phyloP scores from a whole-genome alignment of 2,888 invertebrate genomes.

The Agelastica alni region DNA sequence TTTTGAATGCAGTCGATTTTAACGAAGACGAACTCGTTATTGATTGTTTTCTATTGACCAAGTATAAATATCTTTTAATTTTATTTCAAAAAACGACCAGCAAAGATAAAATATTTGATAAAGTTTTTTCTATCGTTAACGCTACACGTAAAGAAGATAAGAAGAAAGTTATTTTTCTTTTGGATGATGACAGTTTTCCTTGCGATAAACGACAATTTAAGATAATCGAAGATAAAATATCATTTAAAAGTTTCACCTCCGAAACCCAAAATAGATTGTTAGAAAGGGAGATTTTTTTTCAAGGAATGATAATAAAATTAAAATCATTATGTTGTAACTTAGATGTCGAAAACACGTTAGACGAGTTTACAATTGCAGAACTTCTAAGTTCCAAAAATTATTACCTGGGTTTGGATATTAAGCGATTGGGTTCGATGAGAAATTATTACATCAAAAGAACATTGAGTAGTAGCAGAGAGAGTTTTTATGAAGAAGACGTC shows the following conservation, averaged over 20 bases:
- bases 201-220: neutral
- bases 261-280: slow-evolving; percentile 1
- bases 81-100: neutral
- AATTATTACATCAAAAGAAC: slow-evolving; percentile 10
- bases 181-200: too few relatives aligned
- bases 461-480: neutral
- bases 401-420: neutral
- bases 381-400: neutral
- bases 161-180: slow-evolving; percentile 1
- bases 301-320: neutral
- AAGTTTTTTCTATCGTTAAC: neutral
- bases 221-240: neutral
- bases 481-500: neutral
- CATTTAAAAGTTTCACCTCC: neutral
- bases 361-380: neutral
- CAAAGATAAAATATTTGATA: neutral
- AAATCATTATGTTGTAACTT: neutral
- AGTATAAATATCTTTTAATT: slow-evolving; percentile 5
- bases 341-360: neutral
- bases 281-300: neutral
- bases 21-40: neutral
- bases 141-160: neutral
- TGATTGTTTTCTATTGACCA: neutral
- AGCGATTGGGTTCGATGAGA: neutral
- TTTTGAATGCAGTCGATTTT: neutral